Evolutionary conservation across 2,888 invertebrate genomes (phyloP), one percentile per base, ranked within the genome.

Genomic region (Chaitophorus viminalis): DNA sequence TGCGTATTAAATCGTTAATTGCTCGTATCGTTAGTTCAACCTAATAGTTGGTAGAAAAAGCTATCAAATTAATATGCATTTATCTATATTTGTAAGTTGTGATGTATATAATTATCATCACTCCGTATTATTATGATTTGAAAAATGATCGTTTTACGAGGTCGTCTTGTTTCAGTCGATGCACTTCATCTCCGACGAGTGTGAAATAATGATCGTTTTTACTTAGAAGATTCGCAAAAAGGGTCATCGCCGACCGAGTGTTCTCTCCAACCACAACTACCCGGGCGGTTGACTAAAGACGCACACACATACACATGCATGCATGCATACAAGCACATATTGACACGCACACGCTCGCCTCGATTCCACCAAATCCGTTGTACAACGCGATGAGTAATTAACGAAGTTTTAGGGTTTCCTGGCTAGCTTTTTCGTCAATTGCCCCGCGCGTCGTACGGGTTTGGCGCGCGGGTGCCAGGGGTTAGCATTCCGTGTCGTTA

Each of bases 321-420:
- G 39, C 8, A 11, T 39, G 39, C 8, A 54, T 18, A 18, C 17
- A 0, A 3, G 54, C 54, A 54, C 52, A n/a, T n/a, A n/a, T n/a
- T n/a, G n/a, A n/a, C n/a, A n/a, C n/a, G n/a, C n/a, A n/a, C 18
- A 18, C 33, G 17, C 31, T 31, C 36, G 74, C 39, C 39, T 74
- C 33, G 25, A 1, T 54, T 33, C 0, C 25, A 0, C 9, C 9
- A 8, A 17, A 72, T 54, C 70, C 29, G 29, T 39, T n/a, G n/a
- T 29, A 54, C 39, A 29, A 36, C 33, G 54, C 29, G 78, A 86
- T 86, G 86, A 86, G 78, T 86, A 86, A 86, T 86, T 86, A 86
- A 86, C 78, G 86, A 86, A 86, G 86, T 86, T 86, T 86, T 54
- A 72, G 86, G 36, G 78, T 86, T 60, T 78, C 54, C 72, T 65